Percentiles rank a stretch among this genome's conserved stretches.
Conservation (phyloP, 2,113 vertebrate genomes). For the Cichladusa arquata region DNA sequence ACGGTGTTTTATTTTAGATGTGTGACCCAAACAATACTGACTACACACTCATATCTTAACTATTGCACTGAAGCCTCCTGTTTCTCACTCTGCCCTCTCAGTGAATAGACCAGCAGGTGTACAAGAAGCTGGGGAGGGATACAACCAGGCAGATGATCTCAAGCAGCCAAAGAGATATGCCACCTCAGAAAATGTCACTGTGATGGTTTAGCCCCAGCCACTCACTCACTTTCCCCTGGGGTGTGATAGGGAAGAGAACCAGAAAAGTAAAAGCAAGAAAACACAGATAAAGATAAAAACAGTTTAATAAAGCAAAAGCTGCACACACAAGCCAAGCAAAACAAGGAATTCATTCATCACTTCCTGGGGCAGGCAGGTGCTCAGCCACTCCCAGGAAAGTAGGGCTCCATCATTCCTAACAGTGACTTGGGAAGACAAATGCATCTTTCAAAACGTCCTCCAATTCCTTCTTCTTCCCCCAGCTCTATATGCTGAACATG, state of each 20-base stretch:
- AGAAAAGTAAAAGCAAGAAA: not conserved
- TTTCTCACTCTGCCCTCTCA: not conserved
- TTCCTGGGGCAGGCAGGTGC: not conserved
- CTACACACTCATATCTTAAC: not conserved
- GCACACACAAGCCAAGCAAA: rapidly evolving
- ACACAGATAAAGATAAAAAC: not conserved
- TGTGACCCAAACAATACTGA: not conserved
- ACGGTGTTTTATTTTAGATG: rapidly evolving
- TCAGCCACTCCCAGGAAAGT: not conserved
- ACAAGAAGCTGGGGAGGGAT: not conserved
- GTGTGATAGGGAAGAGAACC: not conserved
- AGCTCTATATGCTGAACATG: not conserved
- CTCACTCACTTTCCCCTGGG: rapidly evolving
- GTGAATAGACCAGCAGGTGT: rapidly evolving
- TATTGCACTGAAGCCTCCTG: not conserved
- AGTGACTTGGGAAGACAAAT: not conserved
- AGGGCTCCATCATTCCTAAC: rapidly evolving
- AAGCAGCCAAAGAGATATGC: not conserved
- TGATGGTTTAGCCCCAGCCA: not conserved
- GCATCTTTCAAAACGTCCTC: not conserved
- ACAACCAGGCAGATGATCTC: not conserved
- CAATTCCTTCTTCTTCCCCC: not conserved
- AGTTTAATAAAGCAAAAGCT: not conserved
- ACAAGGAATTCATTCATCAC: not conserved
- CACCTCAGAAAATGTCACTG: not conserved